Evolutionary conservation across 1,140 invertebrate species (phyloP).

Genomic region (Drosophila sechellia): DNA sequence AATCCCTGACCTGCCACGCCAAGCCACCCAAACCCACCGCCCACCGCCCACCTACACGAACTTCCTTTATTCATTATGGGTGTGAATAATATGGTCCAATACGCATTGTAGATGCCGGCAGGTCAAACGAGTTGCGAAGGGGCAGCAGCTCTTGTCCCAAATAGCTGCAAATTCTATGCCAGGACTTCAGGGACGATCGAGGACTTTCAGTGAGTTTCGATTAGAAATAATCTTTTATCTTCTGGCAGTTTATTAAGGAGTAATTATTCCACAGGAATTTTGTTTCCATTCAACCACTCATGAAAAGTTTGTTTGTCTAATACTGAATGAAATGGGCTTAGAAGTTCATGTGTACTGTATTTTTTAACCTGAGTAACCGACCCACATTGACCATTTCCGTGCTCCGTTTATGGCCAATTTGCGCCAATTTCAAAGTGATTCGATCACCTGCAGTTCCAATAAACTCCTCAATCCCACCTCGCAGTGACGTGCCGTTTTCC

Average conservation of each 20-base stretch:
- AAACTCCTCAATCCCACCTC: constrained; percentile 23
- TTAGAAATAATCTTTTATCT: too few species aligned
- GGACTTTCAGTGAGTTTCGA: background rate
- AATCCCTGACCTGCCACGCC: constrained; percentile 27
- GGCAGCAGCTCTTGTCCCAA: constrained; percentile 10
- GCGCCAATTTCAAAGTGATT: background rate
- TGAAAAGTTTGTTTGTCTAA: too few species aligned
- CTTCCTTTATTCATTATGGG: constrained; percentile 67
- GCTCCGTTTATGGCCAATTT: background rate
- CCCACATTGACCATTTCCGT: too few species aligned
- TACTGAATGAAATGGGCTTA: too few species aligned
- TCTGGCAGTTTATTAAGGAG: too few species aligned
- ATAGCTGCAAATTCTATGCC: constrained; percentile 23
- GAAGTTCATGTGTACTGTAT: too few species aligned
- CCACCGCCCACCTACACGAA: background rate
- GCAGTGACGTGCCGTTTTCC: constrained; percentile 20
- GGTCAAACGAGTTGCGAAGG: background rate
- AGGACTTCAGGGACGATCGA: background rate
- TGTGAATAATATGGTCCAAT: constrained; percentile 66
- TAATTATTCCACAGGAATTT: too few species aligned
- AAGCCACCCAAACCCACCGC: background rate
- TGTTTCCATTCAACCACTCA: too few species aligned
- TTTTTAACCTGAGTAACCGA: too few species aligned
- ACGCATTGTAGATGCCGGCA: constrained; percentile 25
- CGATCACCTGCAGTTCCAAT: background rate